Evolutionary conservation across 2,113 vertebrate genomes (phyloP).

Genomic region (Aptenodytes patagonicus): DNA sequence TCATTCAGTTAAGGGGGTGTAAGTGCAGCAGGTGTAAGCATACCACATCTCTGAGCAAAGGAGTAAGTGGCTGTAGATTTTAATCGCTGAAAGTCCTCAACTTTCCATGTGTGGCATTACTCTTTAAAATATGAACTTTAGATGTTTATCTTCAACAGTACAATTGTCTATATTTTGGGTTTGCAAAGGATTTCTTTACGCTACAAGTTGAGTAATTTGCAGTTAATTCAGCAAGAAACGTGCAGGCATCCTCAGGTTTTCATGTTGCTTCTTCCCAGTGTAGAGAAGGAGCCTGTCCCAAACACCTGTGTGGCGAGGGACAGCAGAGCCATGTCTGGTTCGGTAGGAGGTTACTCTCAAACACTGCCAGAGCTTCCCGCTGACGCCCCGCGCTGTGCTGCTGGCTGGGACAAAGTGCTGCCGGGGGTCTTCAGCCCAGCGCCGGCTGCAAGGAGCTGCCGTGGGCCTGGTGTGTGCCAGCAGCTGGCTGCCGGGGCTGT

Average conservation of each 20-base stretch:
- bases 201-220: not conserved
- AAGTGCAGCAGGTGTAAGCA: not conserved
- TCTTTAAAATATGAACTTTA: not conserved
- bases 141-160: not conserved
- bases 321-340: not conserved
- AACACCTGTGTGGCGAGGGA: accelerated
- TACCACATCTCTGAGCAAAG: not conserved
- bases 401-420: not conserved
- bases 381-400: accelerated
- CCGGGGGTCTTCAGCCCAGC: not conserved
- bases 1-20: not conserved
- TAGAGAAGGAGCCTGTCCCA: not conserved
- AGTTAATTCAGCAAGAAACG: not conserved
- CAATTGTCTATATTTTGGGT: accelerated
- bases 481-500: too few relatives aligned
- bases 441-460: not conserved
- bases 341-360: accelerated
- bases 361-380: not conserved
- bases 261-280: not conserved
- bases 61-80: not conserved
- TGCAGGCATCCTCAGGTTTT: not conserved
- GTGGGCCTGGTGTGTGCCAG: accelerated
- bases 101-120: not conserved
- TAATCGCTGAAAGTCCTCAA: not conserved
- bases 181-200: not conserved